Evolutionary conservation across 2,888 invertebrate species (phyloP), one percentile per base, ranked within the genome.

Genomic region (Bellardia pandia): DNA sequence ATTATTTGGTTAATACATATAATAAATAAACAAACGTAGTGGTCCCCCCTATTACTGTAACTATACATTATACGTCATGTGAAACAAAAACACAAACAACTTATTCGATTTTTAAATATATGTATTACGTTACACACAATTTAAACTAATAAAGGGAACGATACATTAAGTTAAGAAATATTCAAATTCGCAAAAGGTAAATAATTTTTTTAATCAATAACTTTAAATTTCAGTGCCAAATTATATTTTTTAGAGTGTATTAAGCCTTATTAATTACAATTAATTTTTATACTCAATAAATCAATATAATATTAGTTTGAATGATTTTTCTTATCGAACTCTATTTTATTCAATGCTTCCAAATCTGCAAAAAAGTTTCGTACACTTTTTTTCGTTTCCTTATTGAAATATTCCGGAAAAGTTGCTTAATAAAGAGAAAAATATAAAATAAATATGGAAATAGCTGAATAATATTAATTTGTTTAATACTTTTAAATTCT

Each of bases 401-500:
- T 93, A 76, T 93, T 94, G 37, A 94, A 91, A 56, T 93, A 93
- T 71, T 94, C 94, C 2, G 95, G 94, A 62, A 95, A 91, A 88
- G 93, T 93, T 11, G 93, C 93, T 14, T 94, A 94, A 89, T 75
- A 64, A 23, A 62, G 64, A 74, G 9, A 69, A 64, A 7, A 42
- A 62, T 2, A 3, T 42, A 62, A 8, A 45, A 13, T 45, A 13
- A 3, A 13, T 45, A 11, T 11, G 42, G 9, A 6, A 11, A 33
- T n/a, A 53, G 74, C 9, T 11, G 2, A 14, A 45, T 40, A 6
- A 53, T n/a, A 53, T 13, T 37, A 23, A 56, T 40, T 14, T 0
- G 7, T 11, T 11, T 86, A 77, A 85, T 89, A 93, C 93, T 94
- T 76, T 95, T 93, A 91, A 97, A 97, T 79, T 94, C 94, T 88